Evolutionary conservation across 1,140 invertebrate species (phyloP).

Genomic region (Drosophila murphyi): DNA sequence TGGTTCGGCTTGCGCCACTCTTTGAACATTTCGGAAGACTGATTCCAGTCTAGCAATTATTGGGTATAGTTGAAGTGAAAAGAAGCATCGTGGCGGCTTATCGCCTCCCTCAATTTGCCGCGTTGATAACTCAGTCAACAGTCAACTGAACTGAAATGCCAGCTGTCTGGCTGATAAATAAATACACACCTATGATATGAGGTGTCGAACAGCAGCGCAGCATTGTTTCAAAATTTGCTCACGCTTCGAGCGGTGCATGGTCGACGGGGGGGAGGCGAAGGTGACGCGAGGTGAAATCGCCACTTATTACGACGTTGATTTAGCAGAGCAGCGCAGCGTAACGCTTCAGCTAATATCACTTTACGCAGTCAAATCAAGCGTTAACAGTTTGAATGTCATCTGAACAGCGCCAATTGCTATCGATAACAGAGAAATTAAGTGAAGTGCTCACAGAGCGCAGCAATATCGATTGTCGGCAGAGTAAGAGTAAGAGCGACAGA

Average conservation of each 20-base stretch:
- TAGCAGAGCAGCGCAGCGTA: neutral
- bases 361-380: constrained; percentile 22
- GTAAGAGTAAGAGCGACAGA: neutral
- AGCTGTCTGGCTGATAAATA: constrained; percentile 57
- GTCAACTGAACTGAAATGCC: constrained; percentile 65
- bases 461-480: neutral
- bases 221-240: constrained; percentile 64
- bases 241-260: constrained; percentile 33
- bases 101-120: constrained; percentile 25
- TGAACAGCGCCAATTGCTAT: constrained; percentile 6
- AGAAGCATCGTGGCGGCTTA: constrained; percentile 60
- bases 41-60: constrained; percentile 6
- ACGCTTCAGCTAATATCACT: constrained; percentile 7
- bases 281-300: constrained; percentile 32
- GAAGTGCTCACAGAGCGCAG: neutral
- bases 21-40: constrained; percentile 52
- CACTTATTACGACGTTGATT: constrained; percentile 31
- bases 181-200: constrained; percentile 55
- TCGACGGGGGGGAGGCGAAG: constrained; percentile 2
- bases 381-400: constrained; percentile 28
- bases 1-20: constrained; percentile 56
- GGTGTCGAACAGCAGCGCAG: constrained; percentile 34
- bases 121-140: constrained; percentile 66
- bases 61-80: constrained; percentile 28
- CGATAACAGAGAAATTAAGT: neutral